Evolutionary conservation across 2,888 invertebrate species (phyloP), one percentile per base, ranked within the genome.

Genomic region (Chydorus sphaericus): DNA sequence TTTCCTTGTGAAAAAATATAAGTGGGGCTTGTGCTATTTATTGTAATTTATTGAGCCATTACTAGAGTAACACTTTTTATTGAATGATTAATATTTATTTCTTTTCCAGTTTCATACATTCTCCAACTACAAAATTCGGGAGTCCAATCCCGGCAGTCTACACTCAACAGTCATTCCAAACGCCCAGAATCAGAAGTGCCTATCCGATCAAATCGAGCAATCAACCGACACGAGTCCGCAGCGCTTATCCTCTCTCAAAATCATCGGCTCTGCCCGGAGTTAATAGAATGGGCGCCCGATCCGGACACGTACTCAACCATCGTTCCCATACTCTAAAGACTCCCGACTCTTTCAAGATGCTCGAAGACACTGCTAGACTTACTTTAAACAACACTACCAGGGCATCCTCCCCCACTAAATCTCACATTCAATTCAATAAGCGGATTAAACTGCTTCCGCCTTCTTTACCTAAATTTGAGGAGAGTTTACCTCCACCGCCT

Each of bases 141-240:
- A 44, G 26, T 28, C 23, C 23, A 20, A 18, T 28, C 2, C 23
- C 28, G 44, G 44, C 26, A n/a, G n/a, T n/a, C n/a, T n/a, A n/a
- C n/a, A n/a, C n/a, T n/a, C n/a, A n/a, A n/a, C n/a, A n/a, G n/a
- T n/a, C n/a, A n/a, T n/a, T n/a, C 28, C 44, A 44, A 10, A 44
- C 44, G 7, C 44, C 44, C 10, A 44, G 44, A 23, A n/a, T 44
- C 44, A 44, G 44, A 8, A 44, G 44, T 44, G 44, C 44, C 44
- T 44, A 44, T 16, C 44, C 44, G 14, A 14, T 20, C 23, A 44
- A 44, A 23, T 26, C 11, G 28, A n/a, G 28, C 23, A 28, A 10
- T 2, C 44, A 44, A 10, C 44, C 44, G 28, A 44, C 28, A 23
- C 23, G 44, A 16, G 28, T 44, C 11, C 23, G 44, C 23, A 44